Conservation (phyloP, 2,888 invertebrate species). For the Volucella inflata region DNA sequence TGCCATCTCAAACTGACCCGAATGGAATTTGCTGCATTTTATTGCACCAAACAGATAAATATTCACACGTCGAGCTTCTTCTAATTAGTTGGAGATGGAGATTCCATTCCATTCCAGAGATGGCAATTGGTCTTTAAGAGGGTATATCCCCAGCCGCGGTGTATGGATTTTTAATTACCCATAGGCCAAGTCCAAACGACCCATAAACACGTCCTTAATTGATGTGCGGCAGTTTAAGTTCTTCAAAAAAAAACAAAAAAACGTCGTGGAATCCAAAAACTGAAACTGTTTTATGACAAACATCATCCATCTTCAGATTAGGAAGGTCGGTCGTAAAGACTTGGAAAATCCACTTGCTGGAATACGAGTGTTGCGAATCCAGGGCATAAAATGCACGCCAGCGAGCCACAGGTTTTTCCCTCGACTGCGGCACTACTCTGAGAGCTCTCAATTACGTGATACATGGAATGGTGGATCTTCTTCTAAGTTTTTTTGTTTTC, state of each 20-base stretch:
- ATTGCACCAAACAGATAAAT: constrained; percentile 42
- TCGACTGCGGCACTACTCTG: background rate
- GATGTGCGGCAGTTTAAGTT: constrained; percentile 39
- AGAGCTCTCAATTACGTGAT: constrained; percentile 72
- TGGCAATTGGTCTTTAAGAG: background rate
- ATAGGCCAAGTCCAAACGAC: constrained; percentile 57
- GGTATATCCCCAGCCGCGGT: too few relatives aligned
- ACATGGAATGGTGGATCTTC: constrained; percentile 65
- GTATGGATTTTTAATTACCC: constrained; percentile 57
- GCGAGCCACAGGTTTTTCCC: constrained; percentile 14
- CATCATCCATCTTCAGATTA: constrained; percentile 11
- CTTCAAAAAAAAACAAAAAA: constrained; percentile 15
- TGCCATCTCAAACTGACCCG: constrained; percentile 27
- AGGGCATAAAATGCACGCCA: constrained; percentile 40
- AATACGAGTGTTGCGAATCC: constrained; percentile 40
- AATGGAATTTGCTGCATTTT: constrained; percentile 59
- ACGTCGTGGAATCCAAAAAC: constrained; percentile 8
- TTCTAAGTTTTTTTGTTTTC: constrained; percentile 31
- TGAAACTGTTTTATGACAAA: constrained; percentile 52
- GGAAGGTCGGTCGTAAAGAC: constrained; percentile 47
- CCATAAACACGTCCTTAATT: constrained; percentile 74
- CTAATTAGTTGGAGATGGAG: constrained; percentile 39
- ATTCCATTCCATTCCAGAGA: background rate
- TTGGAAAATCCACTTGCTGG: background rate
- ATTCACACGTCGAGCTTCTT: constrained; percentile 56